Base-by-base conservation (phyloP, 1,140 invertebrate species). In the Daktulosphaira vitifoliae region DNA sequence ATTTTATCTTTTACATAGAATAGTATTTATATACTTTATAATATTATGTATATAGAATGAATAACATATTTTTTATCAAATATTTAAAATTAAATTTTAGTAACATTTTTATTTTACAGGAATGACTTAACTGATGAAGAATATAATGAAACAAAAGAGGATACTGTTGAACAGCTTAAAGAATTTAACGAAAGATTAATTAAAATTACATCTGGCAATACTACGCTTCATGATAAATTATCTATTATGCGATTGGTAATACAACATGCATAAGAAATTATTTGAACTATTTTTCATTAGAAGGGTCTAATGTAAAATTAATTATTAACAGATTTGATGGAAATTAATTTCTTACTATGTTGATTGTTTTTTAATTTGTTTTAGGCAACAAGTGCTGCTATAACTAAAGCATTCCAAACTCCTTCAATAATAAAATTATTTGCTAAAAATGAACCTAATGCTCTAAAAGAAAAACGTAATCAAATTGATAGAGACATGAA, bases 391-490 rank as follows among this genome's bases (percentile, higher is more conserved):
- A 84, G 84, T 76, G 84, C 85, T 70, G 86, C 87, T 53, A 87
- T 89, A 23, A 85, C 84, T 67, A 76, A 83, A 72, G 86, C 87
- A 7, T 89, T 89, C 71, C 80, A 86, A 75, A 89, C 87, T 5
- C 87, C 87, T 25, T 86, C 86, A 74, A 83, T 89, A 1, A 88
- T 89, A 20, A 73, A 80, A 70, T 79, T 89, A 75, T 89, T 89
- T 81, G 86, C 84, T 11, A 85, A 82, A 71, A 81, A 84, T 69
- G 85, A 89, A 71, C 85, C 86, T n/a, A 79, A 79, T 22, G 81
- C 83, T 71, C 74, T 89, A 29, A 71, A 84, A 67, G 77, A 86
- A 68, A 77, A 81, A 70, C 72, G 88, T 18, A 69, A 74, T 13
- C 76, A 82, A 68, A 76, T 85, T 51, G 78, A 82, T 29, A 71